Evolutionary conservation across 2,797 vertebrate genomes (phyloP).

Genomic region (Microcaecilia unicolor): DNA sequence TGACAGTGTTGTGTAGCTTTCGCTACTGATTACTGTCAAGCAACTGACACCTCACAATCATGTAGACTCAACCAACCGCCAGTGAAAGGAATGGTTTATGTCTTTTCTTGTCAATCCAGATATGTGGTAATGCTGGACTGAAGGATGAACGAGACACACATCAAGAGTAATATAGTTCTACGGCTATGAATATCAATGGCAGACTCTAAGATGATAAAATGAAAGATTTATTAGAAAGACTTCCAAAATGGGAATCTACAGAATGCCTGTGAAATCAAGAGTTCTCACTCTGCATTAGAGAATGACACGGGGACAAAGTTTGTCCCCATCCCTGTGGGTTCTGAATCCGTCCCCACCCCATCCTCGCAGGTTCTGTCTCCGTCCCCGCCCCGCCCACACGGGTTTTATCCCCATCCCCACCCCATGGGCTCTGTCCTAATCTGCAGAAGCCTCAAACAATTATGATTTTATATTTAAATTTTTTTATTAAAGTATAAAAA

Average conservation of each 20-base stretch:
- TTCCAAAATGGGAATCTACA: neutral
- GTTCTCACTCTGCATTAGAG: too few species aligned
- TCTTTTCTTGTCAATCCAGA: rapidly evolving
- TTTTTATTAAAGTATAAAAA: too few species aligned
- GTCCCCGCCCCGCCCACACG: too few species aligned
- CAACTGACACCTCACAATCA: neutral
- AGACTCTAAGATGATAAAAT: neutral
- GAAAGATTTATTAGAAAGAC: neutral
- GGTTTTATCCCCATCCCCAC: too few species aligned
- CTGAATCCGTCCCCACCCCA: too few species aligned
- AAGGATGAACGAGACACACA: neutral
- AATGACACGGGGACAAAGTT: too few species aligned
- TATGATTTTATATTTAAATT: too few species aligned
- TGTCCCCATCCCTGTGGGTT: too few species aligned
- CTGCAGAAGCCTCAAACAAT: too few species aligned
- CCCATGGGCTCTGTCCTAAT: too few species aligned
- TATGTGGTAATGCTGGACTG: neutral
- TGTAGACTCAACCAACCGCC: neutral
- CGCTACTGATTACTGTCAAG: neutral
- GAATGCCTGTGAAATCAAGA: neutral
- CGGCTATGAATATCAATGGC: constrained; percentile 1
- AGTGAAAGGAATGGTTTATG: neutral
- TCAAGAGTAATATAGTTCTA: neutral
- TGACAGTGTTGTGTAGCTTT: neutral
- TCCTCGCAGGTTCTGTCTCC: too few species aligned